phyloP scores from a whole-genome alignment of 2,888 invertebrate genomes.

The Ephialtes manifestator region DNA sequence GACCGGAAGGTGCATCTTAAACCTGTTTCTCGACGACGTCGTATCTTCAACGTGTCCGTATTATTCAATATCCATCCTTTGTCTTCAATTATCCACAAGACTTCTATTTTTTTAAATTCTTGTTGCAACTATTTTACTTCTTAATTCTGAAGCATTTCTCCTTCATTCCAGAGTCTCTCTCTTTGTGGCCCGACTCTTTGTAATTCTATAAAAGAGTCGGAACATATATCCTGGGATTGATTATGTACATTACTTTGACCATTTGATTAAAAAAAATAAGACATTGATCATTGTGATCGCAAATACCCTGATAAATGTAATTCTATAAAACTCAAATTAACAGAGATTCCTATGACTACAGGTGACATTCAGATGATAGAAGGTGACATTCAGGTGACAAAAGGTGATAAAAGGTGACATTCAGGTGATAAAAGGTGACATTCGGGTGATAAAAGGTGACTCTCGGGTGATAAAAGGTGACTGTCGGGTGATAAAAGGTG shows the following conservation, averaged over 20 bases:
- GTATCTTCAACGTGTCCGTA: background rate
- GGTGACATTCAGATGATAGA: too few species aligned
- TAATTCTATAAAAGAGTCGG: background rate
- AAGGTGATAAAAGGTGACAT: too few species aligned
- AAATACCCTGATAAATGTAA: background rate
- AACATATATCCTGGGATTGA: background rate
- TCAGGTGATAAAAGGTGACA: too few species aligned
- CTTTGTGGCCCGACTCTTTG: background rate
- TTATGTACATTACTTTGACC: background rate
- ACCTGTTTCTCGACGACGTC: background rate
- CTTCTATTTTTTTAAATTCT: background rate
- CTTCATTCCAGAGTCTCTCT: background rate
- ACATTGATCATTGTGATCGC: background rate
- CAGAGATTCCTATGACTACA: too few species aligned
- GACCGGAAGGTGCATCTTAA: constrained; percentile 5
- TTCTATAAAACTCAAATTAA: too few species aligned
- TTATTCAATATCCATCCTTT: background rate
- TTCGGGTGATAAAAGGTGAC: too few species aligned
- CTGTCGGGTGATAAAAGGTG: background rate
- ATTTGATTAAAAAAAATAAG: background rate
- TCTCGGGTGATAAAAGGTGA: background rate
- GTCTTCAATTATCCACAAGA: background rate
- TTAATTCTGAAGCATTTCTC: background rate
- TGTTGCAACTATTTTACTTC: background rate
- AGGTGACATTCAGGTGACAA: too few species aligned